Evolutionary conservation across 2,797 vertebrate species (phyloP), one percentile per base, ranked within the genome.

Genomic region (Odontamblyopus lacepedii): DNA sequence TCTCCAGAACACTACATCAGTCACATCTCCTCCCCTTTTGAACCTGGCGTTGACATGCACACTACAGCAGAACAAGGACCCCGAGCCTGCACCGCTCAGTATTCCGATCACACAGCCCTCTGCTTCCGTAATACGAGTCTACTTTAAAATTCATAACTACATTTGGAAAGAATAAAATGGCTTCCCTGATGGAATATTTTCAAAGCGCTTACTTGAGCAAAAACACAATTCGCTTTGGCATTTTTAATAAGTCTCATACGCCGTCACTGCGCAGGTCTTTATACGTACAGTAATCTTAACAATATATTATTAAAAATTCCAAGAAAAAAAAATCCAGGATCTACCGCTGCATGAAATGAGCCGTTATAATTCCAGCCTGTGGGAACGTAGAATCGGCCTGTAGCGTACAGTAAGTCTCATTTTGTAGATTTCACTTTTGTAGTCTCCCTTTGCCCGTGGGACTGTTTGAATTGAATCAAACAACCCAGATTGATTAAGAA

Each of bases 81-180:
- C 94, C 90, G 92, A 92, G 92, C 92, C 92, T 87, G 87, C 85
- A 5, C 27, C 6, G 88, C 89, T 94, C 92, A 89, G 88, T 92
- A 94, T 94, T 94, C 93, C 81, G 91, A 91, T 92, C 94, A 94
- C 93, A 94, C 89, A 79, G 83, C 80, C 83, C 89, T 91, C 83
- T 92, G 88, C 90, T 90, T 87, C 92, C 91, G 93, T 94, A 93
- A 93, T 92, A 92, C 92, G 89, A 91, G 91, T 92, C 94, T 93
- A 87, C 93, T 95, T 95, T 94, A 94, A 95, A 95, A 95, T 95
- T 95, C 94, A 95, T 95, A 95, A 94, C 93, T 95, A 93, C 93
- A 94, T 94, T 95, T 91, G 88, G 90, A 91, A 93, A 93, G 92
- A 94, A 94, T 93, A 94, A 94, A 63, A 94, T 92, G 90, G 92